Evolutionary conservation across 2,113 vertebrate species (phyloP), one percentile per base, ranked within the genome.

Genomic region (Seriola rivoliana): DNA sequence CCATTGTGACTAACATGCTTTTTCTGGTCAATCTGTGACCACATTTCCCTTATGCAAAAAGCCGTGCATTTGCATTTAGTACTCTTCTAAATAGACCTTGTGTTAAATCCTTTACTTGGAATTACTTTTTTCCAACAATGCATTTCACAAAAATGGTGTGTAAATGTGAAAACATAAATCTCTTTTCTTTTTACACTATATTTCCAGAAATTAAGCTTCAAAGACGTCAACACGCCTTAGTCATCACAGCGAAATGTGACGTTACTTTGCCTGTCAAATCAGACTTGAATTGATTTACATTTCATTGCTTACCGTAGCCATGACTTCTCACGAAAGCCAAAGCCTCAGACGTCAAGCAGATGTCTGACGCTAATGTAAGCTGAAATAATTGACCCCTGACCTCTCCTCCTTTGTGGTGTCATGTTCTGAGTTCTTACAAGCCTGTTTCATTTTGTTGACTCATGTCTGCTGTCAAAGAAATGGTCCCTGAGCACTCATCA

Each of bases 1-100:
- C 0, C 5, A 4, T 19, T 59, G 32, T 23, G 48, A 74, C 54
- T 21, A 44, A 38, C 3, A 54, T 48, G 17, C 62, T n/a, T 44
- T 55, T 66, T 59, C 25, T n/a, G 21, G 8, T 38, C 44, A 48
- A 38, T 72, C 32, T 62, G 42, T 38, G 25, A 32, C 36, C 9
- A 29, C 4, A 92, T 91, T 94, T 93, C 72, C 81, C 76, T 91
- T 86, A 92, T 92, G 90, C 92, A 93, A 93, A 93, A 87, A 42
- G 10, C 38, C 1, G 71, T 14, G 2, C 3, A 92, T 94, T 94
- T 94, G 88, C 91, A 94, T 93, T 16, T 42, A 8, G 23, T 36
- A 40, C 4, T 52, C 4, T 6, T 23, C 50, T 74, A 2, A 68
- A 44, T 42, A 59, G 42, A 54, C 0, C 29, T 50, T 69, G 8